A percentile compares a stretch with the other conserved stretches of the same genome.
Evolutionary conservation across 2,888 invertebrate genomes (phyloP).

Genomic region (Pterobdella sp.): DNA sequence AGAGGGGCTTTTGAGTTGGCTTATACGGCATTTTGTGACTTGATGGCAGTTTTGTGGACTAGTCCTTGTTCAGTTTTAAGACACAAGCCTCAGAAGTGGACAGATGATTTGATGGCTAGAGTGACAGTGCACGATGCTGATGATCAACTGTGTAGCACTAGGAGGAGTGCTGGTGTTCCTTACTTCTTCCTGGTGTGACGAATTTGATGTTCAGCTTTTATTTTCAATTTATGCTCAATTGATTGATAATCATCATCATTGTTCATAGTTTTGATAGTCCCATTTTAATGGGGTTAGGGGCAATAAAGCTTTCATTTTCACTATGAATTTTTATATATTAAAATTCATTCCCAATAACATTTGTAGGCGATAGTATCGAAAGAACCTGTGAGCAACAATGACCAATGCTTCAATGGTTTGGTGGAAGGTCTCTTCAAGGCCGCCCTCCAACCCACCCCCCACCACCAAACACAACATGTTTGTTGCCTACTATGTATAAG

Average conservation of each 20-base stretch:
- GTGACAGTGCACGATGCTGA: conserved; percentile 43
- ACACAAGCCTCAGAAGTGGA: conserved; percentile 47
- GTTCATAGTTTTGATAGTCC: neutral
- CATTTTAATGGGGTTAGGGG: too few relatives aligned
- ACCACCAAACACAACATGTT: neutral
- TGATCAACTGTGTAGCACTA: conserved; percentile 63
- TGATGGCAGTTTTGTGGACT: conserved; percentile 66
- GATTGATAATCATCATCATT: neutral
- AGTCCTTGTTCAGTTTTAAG: conserved; percentile 34
- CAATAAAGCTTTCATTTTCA: too few relatives aligned
- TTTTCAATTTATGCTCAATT: neutral
- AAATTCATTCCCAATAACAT: too few relatives aligned
- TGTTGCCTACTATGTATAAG: too few relatives aligned
- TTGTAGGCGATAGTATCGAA: conserved; percentile 67
- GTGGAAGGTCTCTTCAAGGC: neutral
- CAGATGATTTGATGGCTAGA: conserved; percentile 47
- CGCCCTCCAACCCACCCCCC: neutral
- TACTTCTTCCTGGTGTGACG: conserved; percentile 71
- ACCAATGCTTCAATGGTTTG: neutral
- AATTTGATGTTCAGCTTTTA: too few relatives aligned
- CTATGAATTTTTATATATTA: too few relatives aligned
- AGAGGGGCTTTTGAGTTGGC: conserved; percentile 95
- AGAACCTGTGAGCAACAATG: conserved; percentile 55
- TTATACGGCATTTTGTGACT: conserved; percentile 73
- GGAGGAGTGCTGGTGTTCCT: conserved; percentile 87